A percentile compares a stretch with the other conserved stretches of the same genome.
Evolutionary conservation across 2,113 vertebrate species (phyloP).

Genomic region (Oncorhynchus mykiss): DNA sequence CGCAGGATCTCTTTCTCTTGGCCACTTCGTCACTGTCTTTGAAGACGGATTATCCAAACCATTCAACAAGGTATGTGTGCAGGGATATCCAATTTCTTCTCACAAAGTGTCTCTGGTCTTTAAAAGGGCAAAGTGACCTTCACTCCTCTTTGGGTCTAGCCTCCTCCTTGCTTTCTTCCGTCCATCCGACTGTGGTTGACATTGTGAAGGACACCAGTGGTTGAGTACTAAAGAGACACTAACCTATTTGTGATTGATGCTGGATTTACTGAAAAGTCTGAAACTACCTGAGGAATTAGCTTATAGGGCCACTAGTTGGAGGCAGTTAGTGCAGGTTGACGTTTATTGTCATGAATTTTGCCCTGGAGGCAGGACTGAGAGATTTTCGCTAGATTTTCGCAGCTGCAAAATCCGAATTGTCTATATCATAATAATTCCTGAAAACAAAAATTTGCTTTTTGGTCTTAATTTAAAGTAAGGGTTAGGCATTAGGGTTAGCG

Average conservation of each 20-base stretch:
- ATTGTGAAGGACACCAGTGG: constrained; percentile 23
- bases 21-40: constrained; percentile 26
- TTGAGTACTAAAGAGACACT: constrained; percentile 35
- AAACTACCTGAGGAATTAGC: constrained; percentile 37
- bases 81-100: constrained; percentile 1
- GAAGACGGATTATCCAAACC: constrained; percentile 13
- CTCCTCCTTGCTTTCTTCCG: constrained; percentile 11
- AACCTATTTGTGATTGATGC: constrained; percentile 34
- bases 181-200: constrained; percentile 1
- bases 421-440: too few species aligned
- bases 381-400: too few species aligned
- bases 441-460: too few species aligned
- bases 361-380: too few species aligned
- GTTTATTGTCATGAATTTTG: too few species aligned
- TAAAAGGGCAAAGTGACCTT: background rate
- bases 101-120: background rate
- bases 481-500: too few species aligned
- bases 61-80: constrained; percentile 39
- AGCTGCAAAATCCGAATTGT: too few species aligned
- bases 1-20: constrained; percentile 44
- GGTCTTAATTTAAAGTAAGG: too few species aligned
- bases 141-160: constrained; percentile 4
- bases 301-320: constrained; percentile 36
- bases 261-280: constrained; percentile 35
- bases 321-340: constrained; percentile 1